Conservation (phyloP, 92 coral and sea anemone species). For the Parazoanthus swiftii region DNA sequence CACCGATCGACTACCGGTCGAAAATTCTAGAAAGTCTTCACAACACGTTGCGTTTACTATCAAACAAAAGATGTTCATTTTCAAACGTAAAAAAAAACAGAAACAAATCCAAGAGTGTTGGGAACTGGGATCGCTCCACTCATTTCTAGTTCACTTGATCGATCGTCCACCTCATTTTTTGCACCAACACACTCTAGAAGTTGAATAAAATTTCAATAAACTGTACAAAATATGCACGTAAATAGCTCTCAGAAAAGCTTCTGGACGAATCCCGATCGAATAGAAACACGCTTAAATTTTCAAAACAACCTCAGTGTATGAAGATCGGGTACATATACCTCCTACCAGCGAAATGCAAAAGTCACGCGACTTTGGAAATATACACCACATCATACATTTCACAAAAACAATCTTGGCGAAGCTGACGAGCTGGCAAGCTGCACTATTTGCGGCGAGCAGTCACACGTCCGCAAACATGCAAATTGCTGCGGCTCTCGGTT, state of each 20-base stretch:
- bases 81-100: neutral
- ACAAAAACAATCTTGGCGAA: neutral
- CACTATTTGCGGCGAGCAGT: too few relatives aligned
- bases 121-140: neutral
- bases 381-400: neutral
- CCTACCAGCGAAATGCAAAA: slow-evolving; percentile 24
- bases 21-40: slow-evolving; percentile 24
- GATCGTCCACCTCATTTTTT: neutral
- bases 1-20: neutral
- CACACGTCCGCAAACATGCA: slow-evolving; percentile 19
- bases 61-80: slow-evolving; percentile 2
- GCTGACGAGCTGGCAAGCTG: neutral
- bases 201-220: neutral
- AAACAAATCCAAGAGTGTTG: neutral
- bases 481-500: slow-evolving; percentile 10
- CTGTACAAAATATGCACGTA: neutral
- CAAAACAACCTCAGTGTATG: neutral
- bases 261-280: neutral
- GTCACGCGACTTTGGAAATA: slow-evolving; percentile 38
- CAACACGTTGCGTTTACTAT: slow-evolving; percentile 16
- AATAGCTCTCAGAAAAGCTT: neutral
- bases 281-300: slow-evolving; percentile 12
- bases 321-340: neutral
- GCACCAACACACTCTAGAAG: neutral
- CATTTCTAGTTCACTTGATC: neutral